phyloP scores from a whole-genome alignment of 1,140 invertebrate species.

The Cotesia glomerata region DNA sequence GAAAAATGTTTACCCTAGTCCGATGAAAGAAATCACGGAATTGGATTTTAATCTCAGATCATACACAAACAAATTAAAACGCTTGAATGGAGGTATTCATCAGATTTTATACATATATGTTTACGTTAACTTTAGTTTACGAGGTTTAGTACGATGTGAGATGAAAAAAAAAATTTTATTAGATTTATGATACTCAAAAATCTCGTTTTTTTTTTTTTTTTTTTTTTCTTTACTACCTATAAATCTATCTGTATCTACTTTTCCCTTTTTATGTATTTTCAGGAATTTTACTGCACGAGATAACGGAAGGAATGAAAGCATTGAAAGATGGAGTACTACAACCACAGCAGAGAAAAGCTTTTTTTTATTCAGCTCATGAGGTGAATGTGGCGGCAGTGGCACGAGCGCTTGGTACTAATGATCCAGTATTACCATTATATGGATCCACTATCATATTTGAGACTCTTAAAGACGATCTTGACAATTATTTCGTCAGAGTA shows the following conservation, averaged over 20 bases:
- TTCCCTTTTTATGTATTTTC: slow-evolving; percentile 8
- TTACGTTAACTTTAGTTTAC: background rate
- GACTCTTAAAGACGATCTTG: slow-evolving; percentile 45
- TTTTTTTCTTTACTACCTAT: no score
- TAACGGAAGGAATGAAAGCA: slow-evolving; percentile 48
- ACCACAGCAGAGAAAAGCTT: slow-evolving; percentile 48
- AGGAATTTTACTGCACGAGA: slow-evolving; percentile 50
- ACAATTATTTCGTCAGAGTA: slow-evolving; percentile 49
- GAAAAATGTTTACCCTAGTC: slow-evolving; percentile 47
- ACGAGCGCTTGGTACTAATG: slow-evolving; percentile 45
- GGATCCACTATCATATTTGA: slow-evolving; percentile 54
- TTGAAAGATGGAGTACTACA: slow-evolving; percentile 36
- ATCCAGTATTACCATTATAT: slow-evolving; percentile 51
- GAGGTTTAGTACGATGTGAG: background rate
- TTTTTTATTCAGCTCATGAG: slow-evolving; percentile 52
- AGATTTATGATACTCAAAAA: background rate
- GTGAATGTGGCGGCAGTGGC: slow-evolving; percentile 49
- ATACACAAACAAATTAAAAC: slow-evolving; percentile 46
- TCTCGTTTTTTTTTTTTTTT: slow-evolving; percentile 2
- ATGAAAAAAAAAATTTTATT: no score
- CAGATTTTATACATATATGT: background rate
- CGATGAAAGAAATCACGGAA: slow-evolving; percentile 51
- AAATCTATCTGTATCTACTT: background rate
- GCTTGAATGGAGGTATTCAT: slow-evolving; percentile 51
- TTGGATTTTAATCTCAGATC: slow-evolving; percentile 51